Base-by-base conservation (phyloP, 1,140 invertebrate species). In the Papilio polyxenes region DNA sequence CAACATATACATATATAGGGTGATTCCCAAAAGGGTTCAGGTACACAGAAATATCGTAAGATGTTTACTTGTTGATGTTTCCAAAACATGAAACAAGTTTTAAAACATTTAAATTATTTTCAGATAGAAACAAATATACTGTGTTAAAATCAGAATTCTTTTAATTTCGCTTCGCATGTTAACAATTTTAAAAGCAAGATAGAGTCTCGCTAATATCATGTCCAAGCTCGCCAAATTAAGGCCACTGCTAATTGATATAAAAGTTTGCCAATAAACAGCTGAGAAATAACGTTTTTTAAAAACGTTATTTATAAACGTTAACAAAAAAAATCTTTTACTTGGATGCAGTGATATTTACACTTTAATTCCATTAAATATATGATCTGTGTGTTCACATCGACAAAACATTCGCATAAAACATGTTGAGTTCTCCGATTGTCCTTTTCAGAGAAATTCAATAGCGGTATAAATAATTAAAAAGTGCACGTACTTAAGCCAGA, bases 161-260 rank as follows among this genome's bases (percentile, higher is more conserved):
- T 56, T 17, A 6, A 56, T 13, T 56, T 56, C 13, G 3, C 15
- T 56, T 17, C 53, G 53, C 15, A 17, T 56, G 53, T 56, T 13
- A 5, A 69, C n/a, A 69, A 10, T 31, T 74, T 74, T 44, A 74
- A 5, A 44, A 74, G 72, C 15, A 15, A 74, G 72, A 74, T 74
- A 74, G 44, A 74, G 72, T 44, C 72, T 48, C 8, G 31, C 37
- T 44, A 74, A 48, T 74, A 74, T n/a, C 37, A 44, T 74, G 40
- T 40, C 48, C 72, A 74, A 9, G 72, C 72, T 44, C 37, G 15
- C 37, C 40, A 44, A 74, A 74, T 74, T 74, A 74, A 13, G 4
- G 37, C 11, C 72, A 69, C 20, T 69, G 31, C 20, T 37, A 74
- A 74, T 74, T 74, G 44, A 44, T 44, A 44, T 37, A 6, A 44